Evolutionary conservation across 2,113 vertebrate genomes (phyloP), one percentile per base, ranked within the genome.

Genomic region (Caranx melampygus): DNA sequence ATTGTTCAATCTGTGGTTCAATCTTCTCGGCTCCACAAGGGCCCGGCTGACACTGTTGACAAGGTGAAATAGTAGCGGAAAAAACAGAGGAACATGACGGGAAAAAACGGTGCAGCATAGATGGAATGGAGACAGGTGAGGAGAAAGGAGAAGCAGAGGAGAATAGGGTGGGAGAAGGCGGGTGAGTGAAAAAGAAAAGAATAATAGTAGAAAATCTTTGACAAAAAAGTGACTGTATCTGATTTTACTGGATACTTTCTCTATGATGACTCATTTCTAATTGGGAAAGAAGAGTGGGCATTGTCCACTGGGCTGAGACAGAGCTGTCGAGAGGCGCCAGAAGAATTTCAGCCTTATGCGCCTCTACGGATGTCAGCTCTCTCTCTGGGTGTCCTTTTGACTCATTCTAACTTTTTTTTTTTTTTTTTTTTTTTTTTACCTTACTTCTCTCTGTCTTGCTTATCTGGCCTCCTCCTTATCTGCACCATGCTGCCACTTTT

Each of bases 1-100:
- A 91, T 92, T 93, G 92, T 93, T 91, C 92, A 93, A 91, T 93
- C 91, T 90, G 84, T 70, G 82, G 85, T 90, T 90, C 92, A 93
- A 93, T 92, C 87, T 91, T 87, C 82, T 85, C 68, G 20, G 75
- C 89, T 84, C 84, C 79, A 72, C 77, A 67, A 87, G 84, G 69
- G 85, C 89, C 80, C 13, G 49, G 74, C 86, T 87, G 90, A 90
- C 85, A 90, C 75, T 88, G 88, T 89, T 90, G 90, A 92, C 91
- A 91, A 89, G 90, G 83, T 86, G 89, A 91, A 90, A 88, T 73
- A 74, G 77, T 80, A 68, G 62, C 33, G 31, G 42, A 58, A 81
- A 80, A 90, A 84, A 85, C 66, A 82, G 40, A 67, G 55, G 16
- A 79, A 72, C 63, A 63, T 75, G 44, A 67, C 44, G 8, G 1